Base-by-base conservation (phyloP, 2,888 invertebrate genomes). In the Drosophila trichaetosa region DNA sequence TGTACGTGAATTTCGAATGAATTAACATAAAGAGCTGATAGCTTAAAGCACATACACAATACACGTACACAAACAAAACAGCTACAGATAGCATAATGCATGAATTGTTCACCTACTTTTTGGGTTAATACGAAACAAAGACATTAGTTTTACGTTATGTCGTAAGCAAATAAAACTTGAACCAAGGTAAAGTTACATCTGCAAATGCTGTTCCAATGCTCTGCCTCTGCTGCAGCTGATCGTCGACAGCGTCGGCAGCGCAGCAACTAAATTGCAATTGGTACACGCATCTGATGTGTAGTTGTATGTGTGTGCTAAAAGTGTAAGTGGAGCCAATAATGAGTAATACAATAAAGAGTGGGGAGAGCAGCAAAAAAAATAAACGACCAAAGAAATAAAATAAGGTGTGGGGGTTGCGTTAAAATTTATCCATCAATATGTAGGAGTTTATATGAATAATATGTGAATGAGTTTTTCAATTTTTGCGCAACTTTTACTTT, bases 151-250 rank as follows among this genome's bases (percentile, higher is more conserved):
- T 52, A 33, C 40, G 18, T 53, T 49, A 64, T 80, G 67, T 71
- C 54, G 63, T 79, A 77, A 80, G 58, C 60, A 71, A 69, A 63
- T 84, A 67, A 59, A 72, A 71, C 38, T 82, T 71, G 61, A 76
- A 84, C 86, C 83, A 86, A 76, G 79, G 84, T 83, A 70, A 24
- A 72, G 42, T 67, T 71, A 68, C 67, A 79, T 80, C 65, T 76
- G 70, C 58, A 51, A 18, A 65, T 56, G 65, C 33, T 52, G 48
- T 24, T 16, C 4, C 16, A 16, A 16, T 16, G 27, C 16, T 46
- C 24, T 21, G 21, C 21, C 21, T 46, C 60, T 40, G 49, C 58
- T 52, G 51, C 49, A 24, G 70, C 46, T 42, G 7, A 38, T 29
- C 38, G 70, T 46, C 56, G 49, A 49, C 33, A 33, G 33, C 62